Conservation (phyloP, 2,797 vertebrate genomes). For the Furcifer pardalis region DNA sequence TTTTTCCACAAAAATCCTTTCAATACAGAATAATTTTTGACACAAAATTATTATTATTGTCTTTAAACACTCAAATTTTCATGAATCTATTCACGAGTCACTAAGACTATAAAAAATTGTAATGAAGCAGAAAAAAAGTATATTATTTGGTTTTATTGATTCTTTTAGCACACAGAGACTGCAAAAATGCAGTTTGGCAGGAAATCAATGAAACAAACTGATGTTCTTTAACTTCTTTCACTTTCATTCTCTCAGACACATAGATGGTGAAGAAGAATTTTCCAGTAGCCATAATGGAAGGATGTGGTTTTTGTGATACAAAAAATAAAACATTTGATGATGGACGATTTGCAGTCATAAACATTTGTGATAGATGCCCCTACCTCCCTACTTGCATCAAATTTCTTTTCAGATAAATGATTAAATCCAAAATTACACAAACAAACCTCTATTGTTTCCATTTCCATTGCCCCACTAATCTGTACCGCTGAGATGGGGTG, state of each 20-base stretch:
- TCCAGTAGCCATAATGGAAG: not conserved
- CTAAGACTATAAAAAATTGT: slow-evolving; percentile 51
- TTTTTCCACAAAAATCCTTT: no score
- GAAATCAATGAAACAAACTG: not conserved
- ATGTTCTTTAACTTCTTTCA: no score
- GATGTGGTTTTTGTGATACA: not conserved
- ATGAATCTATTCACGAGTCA: slow-evolving; percentile 58
- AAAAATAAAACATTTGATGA: not conserved
- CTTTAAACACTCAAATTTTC: slow-evolving; percentile 53
- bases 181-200: not conserved
- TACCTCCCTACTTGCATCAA: no score
- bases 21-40: no score
- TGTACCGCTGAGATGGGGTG: no score
- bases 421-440: no score
- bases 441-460: no score
- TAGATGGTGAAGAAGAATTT: not conserved
- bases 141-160: not conserved
- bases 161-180: not conserved
- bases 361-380: no score
- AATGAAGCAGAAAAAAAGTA: not conserved
- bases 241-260: not conserved
- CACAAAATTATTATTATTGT: not conserved
- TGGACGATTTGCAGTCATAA: not conserved
- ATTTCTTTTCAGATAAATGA: no score
- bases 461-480: no score